These are phyloP conservation scores for Hemiprocne comata DNA, from an alignment of 2,113 vertebrate genomes.

Conservation along the genomic window DNA sequence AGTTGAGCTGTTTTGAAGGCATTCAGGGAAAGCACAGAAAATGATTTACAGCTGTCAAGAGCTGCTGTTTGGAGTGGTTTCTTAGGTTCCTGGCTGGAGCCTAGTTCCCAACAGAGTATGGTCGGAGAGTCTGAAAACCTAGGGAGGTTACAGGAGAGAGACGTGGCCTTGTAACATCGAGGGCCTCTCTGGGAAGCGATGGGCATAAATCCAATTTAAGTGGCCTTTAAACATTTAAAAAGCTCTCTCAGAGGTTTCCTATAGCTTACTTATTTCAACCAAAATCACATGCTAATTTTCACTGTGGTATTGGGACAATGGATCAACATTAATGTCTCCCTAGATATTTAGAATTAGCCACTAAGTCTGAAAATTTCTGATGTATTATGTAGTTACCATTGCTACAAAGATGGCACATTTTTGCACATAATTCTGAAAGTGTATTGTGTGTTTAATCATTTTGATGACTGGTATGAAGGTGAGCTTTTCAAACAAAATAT, in stretches of 20 bases:
- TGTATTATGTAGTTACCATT: not conserved
- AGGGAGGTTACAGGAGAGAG: not conserved
- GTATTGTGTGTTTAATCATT: not conserved
- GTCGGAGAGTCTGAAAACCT: not conserved
- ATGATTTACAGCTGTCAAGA: not conserved
- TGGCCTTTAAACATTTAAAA: not conserved
- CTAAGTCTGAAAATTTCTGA: not conserved
- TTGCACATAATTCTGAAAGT: not conserved
- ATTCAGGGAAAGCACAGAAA: not conserved
- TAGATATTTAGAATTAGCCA: not conserved
- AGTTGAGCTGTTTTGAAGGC: not conserved
- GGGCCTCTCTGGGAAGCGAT: not conserved
- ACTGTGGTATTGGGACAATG: not conserved
- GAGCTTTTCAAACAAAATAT: not conserved
- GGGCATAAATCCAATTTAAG: not conserved
- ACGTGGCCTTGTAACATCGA: not conserved
- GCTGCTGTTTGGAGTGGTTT: not conserved
- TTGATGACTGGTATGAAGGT: not conserved
- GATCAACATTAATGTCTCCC: not conserved
- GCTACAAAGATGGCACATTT: rapidly evolving
- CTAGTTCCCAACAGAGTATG: not conserved
- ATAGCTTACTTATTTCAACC: not conserved
- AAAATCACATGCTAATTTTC: not conserved
- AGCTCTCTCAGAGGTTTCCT: not conserved
- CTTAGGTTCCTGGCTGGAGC: not conserved